A percentile compares a stretch with the other conserved stretches of the same genome.
Conservation (phyloP, 1,140 invertebrate genomes). For the Ips typographus region DNA sequence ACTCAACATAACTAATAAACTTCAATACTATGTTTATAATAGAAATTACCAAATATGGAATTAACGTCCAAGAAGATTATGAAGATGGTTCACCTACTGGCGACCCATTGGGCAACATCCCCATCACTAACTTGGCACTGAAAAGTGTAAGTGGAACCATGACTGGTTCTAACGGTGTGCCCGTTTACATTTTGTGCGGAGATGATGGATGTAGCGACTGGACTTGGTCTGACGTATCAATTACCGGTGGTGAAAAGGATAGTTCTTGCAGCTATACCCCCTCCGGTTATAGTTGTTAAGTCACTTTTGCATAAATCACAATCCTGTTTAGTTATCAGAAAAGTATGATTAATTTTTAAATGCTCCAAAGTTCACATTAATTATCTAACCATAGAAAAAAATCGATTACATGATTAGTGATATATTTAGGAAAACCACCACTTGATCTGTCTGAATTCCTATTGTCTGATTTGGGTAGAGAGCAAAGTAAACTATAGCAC, state of each 20-base stretch:
- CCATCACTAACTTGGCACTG: not conserved
- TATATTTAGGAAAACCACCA: too few relatives aligned
- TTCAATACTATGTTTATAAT: not conserved
- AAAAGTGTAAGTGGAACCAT: not conserved
- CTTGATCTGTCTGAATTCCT: too few relatives aligned
- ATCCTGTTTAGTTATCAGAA: too few relatives aligned
- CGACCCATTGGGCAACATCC: not conserved
- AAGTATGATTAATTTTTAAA: too few relatives aligned
- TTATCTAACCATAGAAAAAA: too few relatives aligned
- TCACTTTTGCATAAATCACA: not conserved
- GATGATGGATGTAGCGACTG: constrained; percentile 8
- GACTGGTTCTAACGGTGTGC: not conserved
- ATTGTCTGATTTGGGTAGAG: too few relatives aligned
- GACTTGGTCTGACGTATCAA: not conserved
- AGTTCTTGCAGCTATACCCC: constrained; percentile 11
- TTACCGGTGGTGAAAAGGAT: not conserved
- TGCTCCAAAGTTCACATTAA: too few relatives aligned
- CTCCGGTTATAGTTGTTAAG: not conserved
- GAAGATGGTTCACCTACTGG: not conserved
- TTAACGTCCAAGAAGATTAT: constrained; percentile 18
- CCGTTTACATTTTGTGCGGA: constrained; percentile 13
- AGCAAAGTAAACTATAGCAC: too few relatives aligned
- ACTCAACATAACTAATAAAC: not conserved
- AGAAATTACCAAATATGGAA: constrained; percentile 9
- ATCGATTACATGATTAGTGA: too few relatives aligned